Conservation (phyloP, 2,113 vertebrate species). For the Galeopterus variegatus region DNA sequence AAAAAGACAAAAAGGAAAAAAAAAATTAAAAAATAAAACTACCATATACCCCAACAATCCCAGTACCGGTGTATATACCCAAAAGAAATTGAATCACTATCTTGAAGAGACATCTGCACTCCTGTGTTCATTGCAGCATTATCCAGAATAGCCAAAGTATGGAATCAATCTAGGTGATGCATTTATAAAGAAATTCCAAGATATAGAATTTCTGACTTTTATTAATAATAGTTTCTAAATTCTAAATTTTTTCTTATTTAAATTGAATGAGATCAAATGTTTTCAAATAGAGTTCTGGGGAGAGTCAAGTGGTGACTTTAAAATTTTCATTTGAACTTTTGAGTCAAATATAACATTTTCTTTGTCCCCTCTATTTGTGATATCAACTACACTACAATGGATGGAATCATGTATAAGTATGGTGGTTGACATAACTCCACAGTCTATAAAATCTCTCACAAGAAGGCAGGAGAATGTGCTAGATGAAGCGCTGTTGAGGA, state of each 20-base stretch:
- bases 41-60: neutral
- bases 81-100: neutral
- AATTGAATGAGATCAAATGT: neutral
- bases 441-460: neutral
- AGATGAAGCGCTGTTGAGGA: neutral
- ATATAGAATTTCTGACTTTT: neutral
- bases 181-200: constrained; percentile 15
- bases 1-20: no score
- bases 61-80: fast-evolving
- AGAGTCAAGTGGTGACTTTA: neutral
- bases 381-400: neutral
- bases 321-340: neutral
- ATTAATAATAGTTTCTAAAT: neutral
- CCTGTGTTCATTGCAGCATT: neutral
- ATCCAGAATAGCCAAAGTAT: neutral
- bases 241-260: neutral
- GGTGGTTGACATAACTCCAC: neutral
- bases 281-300: neutral
- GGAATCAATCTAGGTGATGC: neutral
- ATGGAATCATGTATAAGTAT: neutral
- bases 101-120: neutral
- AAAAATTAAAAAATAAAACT: neutral
- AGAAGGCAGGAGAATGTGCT: neutral
- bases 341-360: neutral
- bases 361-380: neutral